These are phyloP conservation scores for Nothobranchius furzeri DNA, from an alignment of 2,113 vertebrate genomes.

Conservation along the genomic window DNA sequence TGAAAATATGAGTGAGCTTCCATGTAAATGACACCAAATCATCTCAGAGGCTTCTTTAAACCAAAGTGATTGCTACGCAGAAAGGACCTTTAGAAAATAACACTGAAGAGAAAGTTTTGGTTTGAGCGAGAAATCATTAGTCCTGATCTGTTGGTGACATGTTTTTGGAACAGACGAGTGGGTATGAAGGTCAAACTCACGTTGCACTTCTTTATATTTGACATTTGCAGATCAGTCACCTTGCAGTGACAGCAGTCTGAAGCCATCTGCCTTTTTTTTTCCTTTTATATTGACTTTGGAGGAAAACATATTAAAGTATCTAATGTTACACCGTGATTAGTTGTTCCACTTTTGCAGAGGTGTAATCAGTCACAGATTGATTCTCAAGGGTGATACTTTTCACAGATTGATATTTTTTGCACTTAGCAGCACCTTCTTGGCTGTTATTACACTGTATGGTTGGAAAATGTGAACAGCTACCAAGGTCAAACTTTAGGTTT, in stretches of 20 bases:
- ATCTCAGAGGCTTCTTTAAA: slow-evolving; percentile 1
- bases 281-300: background rate
- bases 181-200: slow-evolving; percentile 1
- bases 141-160: background rate
- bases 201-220: slow-evolving; percentile 9
- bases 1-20: too few species aligned
- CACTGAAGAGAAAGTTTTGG: background rate
- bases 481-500: background rate
- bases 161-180: slow-evolving; percentile 13
- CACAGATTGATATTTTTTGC: background rate
- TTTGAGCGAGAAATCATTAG: slow-evolving; percentile 3
- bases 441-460: background rate
- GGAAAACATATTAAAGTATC: background rate
- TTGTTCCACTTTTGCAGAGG: background rate
- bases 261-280: background rate
- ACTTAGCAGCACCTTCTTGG: background rate
- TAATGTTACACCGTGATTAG: background rate
- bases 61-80: slow-evolving; percentile 14
- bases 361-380: background rate
- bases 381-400: too few species aligned
- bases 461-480: background rate
- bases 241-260: slow-evolving; percentile 19
- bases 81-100: background rate
- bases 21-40: slow-evolving; percentile 2
- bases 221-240: slow-evolving; percentile 12